Evolutionary conservation across 1,140 invertebrate species (phyloP).

Genomic region (Goniozus legneri): DNA sequence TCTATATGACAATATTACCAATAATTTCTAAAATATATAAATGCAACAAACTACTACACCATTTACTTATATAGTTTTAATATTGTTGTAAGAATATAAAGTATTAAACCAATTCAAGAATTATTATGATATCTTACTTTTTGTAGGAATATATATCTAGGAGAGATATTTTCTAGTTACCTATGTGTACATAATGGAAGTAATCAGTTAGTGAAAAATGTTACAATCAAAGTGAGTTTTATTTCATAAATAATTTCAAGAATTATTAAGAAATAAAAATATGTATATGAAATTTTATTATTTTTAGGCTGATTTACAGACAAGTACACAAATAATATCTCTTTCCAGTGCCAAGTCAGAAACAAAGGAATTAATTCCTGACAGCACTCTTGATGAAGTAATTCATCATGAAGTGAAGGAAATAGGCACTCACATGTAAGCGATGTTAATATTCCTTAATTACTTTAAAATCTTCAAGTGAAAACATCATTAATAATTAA

Average conservation of each 20-base stretch:
- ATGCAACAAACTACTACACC: too few species aligned
- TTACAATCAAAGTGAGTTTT: conserved; percentile 69
- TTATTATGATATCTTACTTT: conserved; percentile 21
- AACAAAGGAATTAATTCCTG: conserved; percentile 69
- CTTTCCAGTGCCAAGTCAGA: conserved; percentile 66
- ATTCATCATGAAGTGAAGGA: conserved; percentile 99
- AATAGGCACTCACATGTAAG: conserved; percentile 92
- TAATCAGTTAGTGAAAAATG: conserved; percentile 73
- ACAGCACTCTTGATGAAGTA: conserved; percentile 88
- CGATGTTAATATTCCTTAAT: not conserved
- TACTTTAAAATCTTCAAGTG: conserved; percentile 6
- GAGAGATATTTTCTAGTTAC: conserved; percentile 97
- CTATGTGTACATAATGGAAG: conserved; percentile 96
- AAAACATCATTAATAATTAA: not conserved
- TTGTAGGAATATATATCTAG: conserved; percentile 77
- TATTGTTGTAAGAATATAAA: too few species aligned
- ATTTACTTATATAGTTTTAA: too few species aligned
- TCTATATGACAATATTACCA: too few species aligned
- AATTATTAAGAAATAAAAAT: not conserved
- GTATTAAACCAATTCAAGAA: too few species aligned
- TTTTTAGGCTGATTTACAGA: conserved; percentile 84
- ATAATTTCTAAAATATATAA: conserved; percentile 6
- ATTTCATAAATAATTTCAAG: conserved; percentile 4
- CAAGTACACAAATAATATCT: conserved; percentile 79
- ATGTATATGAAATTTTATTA: too few species aligned